Evolutionary conservation across 2,113 vertebrate genomes (phyloP).

Genomic region (Pica pica): DNA sequence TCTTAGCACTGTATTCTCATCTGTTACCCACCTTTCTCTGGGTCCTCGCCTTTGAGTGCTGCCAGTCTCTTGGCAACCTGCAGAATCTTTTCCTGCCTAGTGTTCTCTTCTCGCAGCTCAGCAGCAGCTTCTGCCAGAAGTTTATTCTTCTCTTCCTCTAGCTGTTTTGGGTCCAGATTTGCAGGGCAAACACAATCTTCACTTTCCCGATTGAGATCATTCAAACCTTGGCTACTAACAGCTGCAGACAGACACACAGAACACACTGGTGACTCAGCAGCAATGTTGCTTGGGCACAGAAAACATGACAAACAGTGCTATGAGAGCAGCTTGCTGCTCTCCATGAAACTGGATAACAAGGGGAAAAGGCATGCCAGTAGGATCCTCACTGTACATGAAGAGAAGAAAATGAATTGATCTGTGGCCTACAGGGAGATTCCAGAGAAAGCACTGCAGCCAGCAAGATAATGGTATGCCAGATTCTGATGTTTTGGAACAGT

Average conservation of each 20-base stretch:
- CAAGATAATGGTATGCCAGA: not conserved
- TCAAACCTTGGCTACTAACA: slow-evolving; percentile 65
- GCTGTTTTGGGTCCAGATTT: slow-evolving; percentile 70
- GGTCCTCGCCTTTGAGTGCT: slow-evolving; percentile 83
- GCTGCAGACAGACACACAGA: slow-evolving; percentile 40
- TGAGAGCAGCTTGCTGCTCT: not conserved
- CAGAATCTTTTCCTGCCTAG: slow-evolving; percentile 81
- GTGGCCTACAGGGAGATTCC: not conserved
- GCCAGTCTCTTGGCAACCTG: slow-evolving; percentile 86
- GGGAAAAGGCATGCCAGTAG: not conserved
- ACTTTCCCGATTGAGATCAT: slow-evolving; percentile 80
- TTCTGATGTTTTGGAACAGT: not conserved
- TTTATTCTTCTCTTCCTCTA: slow-evolving; percentile 83
- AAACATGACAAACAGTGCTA: not conserved
- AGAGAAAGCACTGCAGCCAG: not conserved
- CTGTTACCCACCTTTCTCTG: slow-evolving; percentile 78
- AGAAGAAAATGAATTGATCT: not conserved
- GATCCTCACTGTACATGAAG: not conserved
- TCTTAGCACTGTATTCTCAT: not conserved
- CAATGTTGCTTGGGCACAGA: not conserved
- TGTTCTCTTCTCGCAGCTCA: slow-evolving; percentile 81
- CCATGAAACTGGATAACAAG: not conserved
- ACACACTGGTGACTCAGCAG: not conserved
- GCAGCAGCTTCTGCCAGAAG: slow-evolving; percentile 83
- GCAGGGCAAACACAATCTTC: slow-evolving; percentile 39